A percentile compares a stretch with the other conserved stretches of the same genome.
These are phyloP conservation scores for Noctua pronuba DNA, from an alignment of 2,888 invertebrate genomes.

Conservation along the genomic window DNA sequence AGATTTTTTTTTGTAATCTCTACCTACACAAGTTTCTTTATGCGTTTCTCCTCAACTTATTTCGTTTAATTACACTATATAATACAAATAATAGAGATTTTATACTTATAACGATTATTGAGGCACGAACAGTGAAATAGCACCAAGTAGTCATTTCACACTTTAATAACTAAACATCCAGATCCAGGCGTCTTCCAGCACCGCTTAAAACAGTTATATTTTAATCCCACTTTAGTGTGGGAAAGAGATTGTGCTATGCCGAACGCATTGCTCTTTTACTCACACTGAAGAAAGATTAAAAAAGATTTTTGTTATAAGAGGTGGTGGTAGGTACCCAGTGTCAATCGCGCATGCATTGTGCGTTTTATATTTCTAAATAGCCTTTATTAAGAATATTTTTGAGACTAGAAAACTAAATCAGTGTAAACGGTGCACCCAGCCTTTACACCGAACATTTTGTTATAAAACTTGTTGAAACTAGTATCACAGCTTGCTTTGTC, in stretches of 20 bases:
- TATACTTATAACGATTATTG: constrained; percentile 74
- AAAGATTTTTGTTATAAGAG: too few species aligned
- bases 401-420: constrained; percentile 35
- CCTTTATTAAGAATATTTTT: constrained; percentile 17
- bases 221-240: background rate
- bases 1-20: background rate
- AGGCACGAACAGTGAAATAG: constrained; percentile 89
- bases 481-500: too few species aligned
- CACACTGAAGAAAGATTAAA: background rate
- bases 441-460: background rate
- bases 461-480: too few species aligned
- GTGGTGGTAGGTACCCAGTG: constrained; percentile 7
- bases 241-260: background rate
- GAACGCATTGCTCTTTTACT: background rate
- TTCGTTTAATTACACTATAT: constrained; percentile 42
- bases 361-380: constrained; percentile 15
- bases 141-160: constrained; percentile 75
- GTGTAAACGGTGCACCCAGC: background rate
- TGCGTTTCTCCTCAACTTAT: constrained; percentile 45
- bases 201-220: constrained; percentile 1
- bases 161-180: constrained; percentile 38
- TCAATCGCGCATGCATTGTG: constrained; percentile 23
- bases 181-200: constrained; percentile 1
- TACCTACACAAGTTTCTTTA: constrained; percentile 4
- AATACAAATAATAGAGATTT: constrained; percentile 69